These are phyloP conservation scores for Periophthalmus modestus DNA, from an alignment of 2,113 vertebrate genomes.

Conservation along the genomic window DNA sequence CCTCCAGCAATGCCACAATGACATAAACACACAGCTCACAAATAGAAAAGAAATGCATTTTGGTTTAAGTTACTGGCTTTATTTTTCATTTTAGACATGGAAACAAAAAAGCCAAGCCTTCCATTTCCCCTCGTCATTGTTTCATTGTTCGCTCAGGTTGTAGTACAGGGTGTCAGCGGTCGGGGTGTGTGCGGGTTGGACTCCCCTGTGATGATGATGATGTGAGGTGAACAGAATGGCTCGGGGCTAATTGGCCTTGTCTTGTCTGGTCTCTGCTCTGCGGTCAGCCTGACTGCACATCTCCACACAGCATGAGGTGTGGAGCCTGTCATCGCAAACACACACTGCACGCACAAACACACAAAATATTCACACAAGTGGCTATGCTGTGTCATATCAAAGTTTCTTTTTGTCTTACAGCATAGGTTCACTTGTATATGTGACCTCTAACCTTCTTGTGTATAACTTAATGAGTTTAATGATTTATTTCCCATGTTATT, in stretches of 20 bases:
- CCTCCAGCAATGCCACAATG: background rate
- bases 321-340: constrained; percentile 28
- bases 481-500: no score
- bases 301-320: constrained; percentile 49
- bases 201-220: constrained; percentile 57
- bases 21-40: background rate
- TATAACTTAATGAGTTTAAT: no score
- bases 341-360: constrained; percentile 41
- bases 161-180: constrained; percentile 23
- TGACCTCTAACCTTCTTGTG: background rate
- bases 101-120: background rate
- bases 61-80: background rate
- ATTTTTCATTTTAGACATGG: background rate
- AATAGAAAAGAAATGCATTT: background rate
- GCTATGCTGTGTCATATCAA: background rate
- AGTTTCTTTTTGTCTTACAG: background rate
- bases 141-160: background rate
- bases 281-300: constrained; percentile 52
- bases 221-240: constrained; percentile 58
- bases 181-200: constrained; percentile 41
- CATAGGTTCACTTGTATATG: background rate
- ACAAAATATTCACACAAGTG: constrained; percentile 32
- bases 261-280: constrained; percentile 22
- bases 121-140: constrained; percentile 5
- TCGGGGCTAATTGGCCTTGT: constrained; percentile 55